Conservation (phyloP, 2,113 vertebrate species). For the Perca flavescens region DNA sequence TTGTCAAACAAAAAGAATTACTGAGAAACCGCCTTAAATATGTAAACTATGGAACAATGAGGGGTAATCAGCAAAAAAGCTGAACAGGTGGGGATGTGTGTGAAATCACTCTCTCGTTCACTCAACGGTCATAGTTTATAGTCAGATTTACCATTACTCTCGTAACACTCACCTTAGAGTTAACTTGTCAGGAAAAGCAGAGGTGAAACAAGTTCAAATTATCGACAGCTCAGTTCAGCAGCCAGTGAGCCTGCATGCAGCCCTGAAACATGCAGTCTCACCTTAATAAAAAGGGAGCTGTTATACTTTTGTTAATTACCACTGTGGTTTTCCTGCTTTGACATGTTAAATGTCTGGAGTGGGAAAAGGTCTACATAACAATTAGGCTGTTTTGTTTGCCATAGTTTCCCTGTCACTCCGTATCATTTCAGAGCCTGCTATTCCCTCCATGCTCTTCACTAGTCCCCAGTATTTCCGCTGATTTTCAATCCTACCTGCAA, state of each 20-base stretch:
- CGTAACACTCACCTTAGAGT: not conserved
- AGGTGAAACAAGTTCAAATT: not conserved
- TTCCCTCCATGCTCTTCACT: not conserved
- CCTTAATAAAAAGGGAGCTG: not conserved
- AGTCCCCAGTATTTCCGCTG: not conserved
- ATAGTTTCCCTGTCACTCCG: not conserved
- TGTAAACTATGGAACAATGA: conserved; percentile 5
- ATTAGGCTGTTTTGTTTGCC: not conserved
- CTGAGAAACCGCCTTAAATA: not conserved
- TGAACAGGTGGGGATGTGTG: not conserved
- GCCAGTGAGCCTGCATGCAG: not conserved
- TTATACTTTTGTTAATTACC: not conserved
- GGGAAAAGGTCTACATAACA: not conserved
- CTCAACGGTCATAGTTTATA: not conserved
- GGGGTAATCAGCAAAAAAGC: conserved; percentile 10
- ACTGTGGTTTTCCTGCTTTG: not conserved
- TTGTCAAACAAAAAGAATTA: too few relatives aligned
- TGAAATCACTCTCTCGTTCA: not conserved
- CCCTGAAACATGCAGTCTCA: not conserved
- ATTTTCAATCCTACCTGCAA: not conserved
- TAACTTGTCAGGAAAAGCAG: not conserved
- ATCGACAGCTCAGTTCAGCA: not conserved
- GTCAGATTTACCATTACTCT: not conserved
- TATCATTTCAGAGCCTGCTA: not conserved
- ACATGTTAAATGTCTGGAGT: not conserved